phyloP scores from a whole-genome alignment of 2,797 vertebrate genomes.

The Coregonus ussuriensis region DNA sequence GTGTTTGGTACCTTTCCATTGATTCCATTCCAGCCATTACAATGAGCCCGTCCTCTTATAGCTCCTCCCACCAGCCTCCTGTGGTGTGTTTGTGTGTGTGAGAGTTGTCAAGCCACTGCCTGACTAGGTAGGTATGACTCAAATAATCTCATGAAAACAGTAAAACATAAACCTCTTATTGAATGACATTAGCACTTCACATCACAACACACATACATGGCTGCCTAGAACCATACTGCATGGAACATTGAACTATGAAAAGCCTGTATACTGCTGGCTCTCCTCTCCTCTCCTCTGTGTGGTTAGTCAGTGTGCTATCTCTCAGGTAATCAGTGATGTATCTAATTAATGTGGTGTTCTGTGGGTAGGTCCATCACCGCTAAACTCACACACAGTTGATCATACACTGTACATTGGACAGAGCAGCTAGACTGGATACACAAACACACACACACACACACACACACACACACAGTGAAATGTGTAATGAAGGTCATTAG shows the following conservation, averaged over 20 bases:
- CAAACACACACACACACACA: no score
- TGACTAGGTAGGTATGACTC: not conserved
- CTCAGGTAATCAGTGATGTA: not conserved
- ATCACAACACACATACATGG: not conserved
- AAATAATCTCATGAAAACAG: not conserved
- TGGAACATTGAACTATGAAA: not conserved
- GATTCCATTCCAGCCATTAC: no score
- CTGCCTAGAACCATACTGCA: not conserved
- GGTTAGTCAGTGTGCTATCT: not conserved
- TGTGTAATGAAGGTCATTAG: conserved; percentile 60
- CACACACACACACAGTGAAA: conserved; percentile 21
- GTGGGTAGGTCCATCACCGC: not conserved
- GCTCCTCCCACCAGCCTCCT: no score
- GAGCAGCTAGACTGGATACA: not conserved
- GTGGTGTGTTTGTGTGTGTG: no score
- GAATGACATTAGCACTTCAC: not conserved
- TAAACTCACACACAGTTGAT: not conserved
- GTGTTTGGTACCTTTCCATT: no score
- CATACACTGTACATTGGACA: not conserved
- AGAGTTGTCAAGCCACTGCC: not conserved
- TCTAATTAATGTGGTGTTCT: not conserved
- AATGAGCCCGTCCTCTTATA: no score
- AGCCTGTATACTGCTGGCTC: not conserved
- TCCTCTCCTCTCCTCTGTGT: not conserved
- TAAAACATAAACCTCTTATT: conserved; percentile 1